Evolutionary conservation across 2,888 invertebrate species (phyloP).

Genomic region (Digitonthophagus gazella): DNA sequence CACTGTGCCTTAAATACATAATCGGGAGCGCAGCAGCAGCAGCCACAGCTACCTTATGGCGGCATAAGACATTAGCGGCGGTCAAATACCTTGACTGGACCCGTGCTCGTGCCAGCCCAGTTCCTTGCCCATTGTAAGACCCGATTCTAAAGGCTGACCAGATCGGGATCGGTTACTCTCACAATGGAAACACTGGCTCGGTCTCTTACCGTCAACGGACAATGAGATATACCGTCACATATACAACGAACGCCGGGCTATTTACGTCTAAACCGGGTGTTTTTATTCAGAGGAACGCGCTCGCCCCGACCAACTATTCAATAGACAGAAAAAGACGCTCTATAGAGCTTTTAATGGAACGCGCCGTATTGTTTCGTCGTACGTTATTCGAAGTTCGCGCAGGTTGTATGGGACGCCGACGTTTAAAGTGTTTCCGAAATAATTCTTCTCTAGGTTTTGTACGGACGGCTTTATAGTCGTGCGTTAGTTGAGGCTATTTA

Average conservation of each 20-base stretch:
- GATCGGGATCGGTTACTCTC: background rate
- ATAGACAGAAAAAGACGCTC: background rate
- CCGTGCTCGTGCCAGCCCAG: conserved; percentile 13
- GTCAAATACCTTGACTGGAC: conserved; percentile 11
- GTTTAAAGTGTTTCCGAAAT: background rate
- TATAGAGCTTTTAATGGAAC: background rate
- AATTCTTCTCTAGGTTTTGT: background rate
- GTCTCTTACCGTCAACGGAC: background rate
- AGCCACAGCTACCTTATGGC: conserved; percentile 1
- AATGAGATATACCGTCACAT: background rate
- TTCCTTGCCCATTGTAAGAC: conserved; percentile 10
- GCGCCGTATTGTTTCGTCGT: background rate
- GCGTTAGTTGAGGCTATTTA: background rate
- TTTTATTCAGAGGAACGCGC: background rate
- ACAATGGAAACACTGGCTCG: background rate
- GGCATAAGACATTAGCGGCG: conserved; percentile 12
- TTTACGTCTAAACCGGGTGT: background rate
- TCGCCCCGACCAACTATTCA: background rate
- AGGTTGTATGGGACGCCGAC: background rate
- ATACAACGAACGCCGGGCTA: background rate
- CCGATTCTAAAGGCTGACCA: conserved; percentile 12
- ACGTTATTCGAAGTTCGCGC: background rate
- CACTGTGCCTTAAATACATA: background rate
- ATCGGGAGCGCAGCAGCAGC: background rate
- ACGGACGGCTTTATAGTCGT: background rate